Evolutionary conservation across 2,113 vertebrate genomes (phyloP).

Genomic region (Carassius gibelio): DNA sequence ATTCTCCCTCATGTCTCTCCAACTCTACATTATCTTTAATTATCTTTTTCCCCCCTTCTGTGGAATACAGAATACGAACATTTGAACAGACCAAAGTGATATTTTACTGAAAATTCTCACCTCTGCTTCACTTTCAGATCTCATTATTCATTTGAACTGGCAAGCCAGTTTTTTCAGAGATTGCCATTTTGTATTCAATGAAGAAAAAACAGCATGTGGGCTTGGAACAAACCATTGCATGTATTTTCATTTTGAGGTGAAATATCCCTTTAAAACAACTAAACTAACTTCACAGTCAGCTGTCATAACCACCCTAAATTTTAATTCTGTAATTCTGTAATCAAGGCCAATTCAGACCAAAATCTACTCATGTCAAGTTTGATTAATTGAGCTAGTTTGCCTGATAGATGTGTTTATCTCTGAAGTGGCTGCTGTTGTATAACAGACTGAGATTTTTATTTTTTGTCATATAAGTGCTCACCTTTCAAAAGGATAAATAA

Average conservation of each 20-base stretch:
- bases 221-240: neutral
- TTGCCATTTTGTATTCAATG: neutral
- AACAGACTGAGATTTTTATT: neutral
- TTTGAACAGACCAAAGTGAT: neutral
- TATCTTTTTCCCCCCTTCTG: neutral
- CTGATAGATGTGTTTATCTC: conserved; percentile 26
- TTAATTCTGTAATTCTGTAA: conserved; percentile 1
- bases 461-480: neutral
- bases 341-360: neutral
- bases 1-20: neutral
- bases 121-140: neutral
- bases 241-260: neutral
- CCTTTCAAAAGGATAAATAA: neutral
- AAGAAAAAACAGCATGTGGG: neutral
- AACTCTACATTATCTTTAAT: neutral
- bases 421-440: conserved; percentile 9
- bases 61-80: neutral
- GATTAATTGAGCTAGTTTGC: neutral
- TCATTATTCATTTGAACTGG: neutral
- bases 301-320: neutral
- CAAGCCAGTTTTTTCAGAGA: neutral
- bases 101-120: neutral
- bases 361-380: neutral
- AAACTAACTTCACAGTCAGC: neutral
- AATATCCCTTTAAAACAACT: neutral